These are phyloP conservation scores for Acanthosoma haemorrhoidale DNA, from an alignment of 2,888 invertebrate species.

Conservation along the genomic window DNA sequence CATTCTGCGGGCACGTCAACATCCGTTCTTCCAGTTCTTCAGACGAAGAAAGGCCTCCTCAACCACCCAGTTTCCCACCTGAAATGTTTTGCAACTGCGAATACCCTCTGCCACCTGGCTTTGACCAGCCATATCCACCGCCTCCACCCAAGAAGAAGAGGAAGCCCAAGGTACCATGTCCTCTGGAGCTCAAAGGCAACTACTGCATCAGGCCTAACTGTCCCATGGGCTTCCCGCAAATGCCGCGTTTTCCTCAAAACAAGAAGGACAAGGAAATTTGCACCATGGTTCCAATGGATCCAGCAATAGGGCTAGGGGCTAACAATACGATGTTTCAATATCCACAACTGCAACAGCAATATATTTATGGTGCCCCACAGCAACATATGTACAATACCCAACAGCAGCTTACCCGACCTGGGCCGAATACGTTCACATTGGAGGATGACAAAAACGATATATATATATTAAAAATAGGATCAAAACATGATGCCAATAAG, in stretches of 20 bases:
- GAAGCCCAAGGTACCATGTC: background rate
- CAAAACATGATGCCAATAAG: background rate
- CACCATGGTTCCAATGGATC: background rate
- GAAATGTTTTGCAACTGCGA: constrained; percentile 13
- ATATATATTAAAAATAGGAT: constrained; percentile 4
- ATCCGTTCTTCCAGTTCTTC: constrained; percentile 11
- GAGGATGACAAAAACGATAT: constrained; percentile 1
- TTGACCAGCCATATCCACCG: background rate
- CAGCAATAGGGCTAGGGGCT: background rate
- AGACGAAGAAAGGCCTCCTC: constrained; percentile 7
- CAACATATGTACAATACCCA: background rate
- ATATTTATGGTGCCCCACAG: background rate
- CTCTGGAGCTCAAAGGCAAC: background rate
- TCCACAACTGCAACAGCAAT: background rate
- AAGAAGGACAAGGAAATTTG: background rate
- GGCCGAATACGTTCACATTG: background rate
- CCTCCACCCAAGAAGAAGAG: constrained; percentile 10
- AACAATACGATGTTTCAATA: background rate
- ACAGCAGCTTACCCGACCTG: background rate
- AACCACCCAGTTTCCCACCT: background rate
- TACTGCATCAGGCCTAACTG: constrained; percentile 9
- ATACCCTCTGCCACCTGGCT: constrained; percentile 1
- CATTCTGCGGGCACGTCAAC: constrained; percentile 17
- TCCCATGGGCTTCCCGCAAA: background rate
- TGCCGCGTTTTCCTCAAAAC: background rate